A percentile compares a stretch with the other conserved stretches of the same genome.
Evolutionary conservation across 2,113 vertebrate genomes (phyloP).

Genomic region (Gadus macrocephalus): DNA sequence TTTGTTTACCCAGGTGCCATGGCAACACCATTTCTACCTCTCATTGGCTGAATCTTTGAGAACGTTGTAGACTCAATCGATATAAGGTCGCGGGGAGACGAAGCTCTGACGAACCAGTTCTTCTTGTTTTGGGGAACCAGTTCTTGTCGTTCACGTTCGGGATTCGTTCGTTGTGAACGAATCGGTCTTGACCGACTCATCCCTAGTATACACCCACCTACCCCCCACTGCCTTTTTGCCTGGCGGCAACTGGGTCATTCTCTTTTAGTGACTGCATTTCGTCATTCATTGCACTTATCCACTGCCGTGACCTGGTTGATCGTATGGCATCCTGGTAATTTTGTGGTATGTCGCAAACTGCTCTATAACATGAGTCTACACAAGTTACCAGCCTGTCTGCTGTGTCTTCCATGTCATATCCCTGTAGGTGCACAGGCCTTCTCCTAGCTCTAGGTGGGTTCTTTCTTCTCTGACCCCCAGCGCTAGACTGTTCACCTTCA

Average conservation of each 20-base stretch:
- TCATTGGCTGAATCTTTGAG: too few relatives aligned
- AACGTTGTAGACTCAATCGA: too few relatives aligned
- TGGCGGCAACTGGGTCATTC: neutral
- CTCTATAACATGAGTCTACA: neutral
- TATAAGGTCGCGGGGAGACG: too few relatives aligned
- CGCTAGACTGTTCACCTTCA: neutral
- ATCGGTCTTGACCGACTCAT: too few relatives aligned
- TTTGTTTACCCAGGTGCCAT: too few relatives aligned
- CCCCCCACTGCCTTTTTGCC: too few relatives aligned
- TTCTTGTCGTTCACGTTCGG: too few relatives aligned
- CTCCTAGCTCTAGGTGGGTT: neutral
- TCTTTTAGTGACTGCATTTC: neutral
- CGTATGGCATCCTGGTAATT: neutral
- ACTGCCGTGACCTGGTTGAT: neutral
- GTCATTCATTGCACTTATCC: neutral
- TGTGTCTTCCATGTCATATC: neutral
- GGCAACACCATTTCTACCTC: too few relatives aligned
- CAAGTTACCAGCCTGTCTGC: neutral
- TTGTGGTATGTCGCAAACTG: neutral
- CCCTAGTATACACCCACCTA: too few relatives aligned
- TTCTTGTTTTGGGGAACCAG: too few relatives aligned
- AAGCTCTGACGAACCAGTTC: too few relatives aligned
- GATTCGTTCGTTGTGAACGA: too few relatives aligned
- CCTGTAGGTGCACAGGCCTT: neutral
- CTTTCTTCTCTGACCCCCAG: neutral